Base-by-base conservation (phyloP, 2,113 vertebrate genomes). In the Perccottus glenii region DNA sequence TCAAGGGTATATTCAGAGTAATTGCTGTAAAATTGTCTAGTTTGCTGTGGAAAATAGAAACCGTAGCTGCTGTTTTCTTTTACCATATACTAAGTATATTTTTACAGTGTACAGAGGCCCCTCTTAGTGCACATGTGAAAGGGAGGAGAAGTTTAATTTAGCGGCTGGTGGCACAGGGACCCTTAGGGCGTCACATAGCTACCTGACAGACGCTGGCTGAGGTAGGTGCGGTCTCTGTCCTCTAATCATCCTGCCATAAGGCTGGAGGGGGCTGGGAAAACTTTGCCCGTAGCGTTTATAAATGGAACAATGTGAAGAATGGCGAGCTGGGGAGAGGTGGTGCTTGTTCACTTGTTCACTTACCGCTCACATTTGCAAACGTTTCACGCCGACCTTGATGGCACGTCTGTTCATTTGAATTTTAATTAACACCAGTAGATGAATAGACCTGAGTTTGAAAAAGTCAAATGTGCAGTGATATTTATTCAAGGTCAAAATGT, bases 121-220 rank as follows among this genome's bases (percentile, higher is more conserved):
- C 38, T 50, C 64, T 69, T 63, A 49, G 63, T 16, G 48, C 55
- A 67, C 60, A 64, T 67, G 67, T 52, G 52, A 65, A 67, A 47
- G 60, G 84, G 60, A 58, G 81, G 63, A 64, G 75, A 74, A 69
- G 80, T 88, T 93, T 90, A 85, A 92, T 91, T 91, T 91, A 88
- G 87, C 75, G 40, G 74, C 78, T 87, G 80, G 75, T 80, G 75
- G 81, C 80, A 80, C 71, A 76, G 59, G 53, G 71, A 70, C 78
- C 71, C 87, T 82, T 69, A 59, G 82, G 84, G 75, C 44, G 36
- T 81, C 73, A 52, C 67, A 57, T 49, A 57, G 61, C 45, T n/a
- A 57, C 50, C 59, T 85, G 80, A 82, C 76, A 83, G 86, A 84
- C 82, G 75, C 70, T 67, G 44, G 62, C 42, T 10, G 49, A 69